phyloP scores from a whole-genome alignment of 23 tunicate genomes.

The Diplosoma virens region DNA sequence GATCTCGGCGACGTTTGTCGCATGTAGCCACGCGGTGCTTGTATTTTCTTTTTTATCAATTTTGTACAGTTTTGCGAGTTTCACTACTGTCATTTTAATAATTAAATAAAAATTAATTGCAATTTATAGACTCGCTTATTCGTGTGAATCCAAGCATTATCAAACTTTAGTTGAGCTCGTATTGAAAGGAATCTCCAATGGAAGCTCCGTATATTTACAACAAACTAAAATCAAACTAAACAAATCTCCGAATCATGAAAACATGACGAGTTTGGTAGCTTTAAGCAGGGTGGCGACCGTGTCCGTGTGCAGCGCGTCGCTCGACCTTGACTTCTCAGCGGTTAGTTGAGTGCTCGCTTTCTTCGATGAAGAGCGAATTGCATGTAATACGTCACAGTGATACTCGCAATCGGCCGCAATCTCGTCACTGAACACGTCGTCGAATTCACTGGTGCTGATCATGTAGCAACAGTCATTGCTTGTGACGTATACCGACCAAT shows the following conservation, averaged over 20 bases:
- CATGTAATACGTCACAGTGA: conserved; percentile 75
- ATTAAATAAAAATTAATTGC: too few relatives aligned
- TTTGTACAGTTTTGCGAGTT: too few relatives aligned
- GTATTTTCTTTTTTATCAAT: too few relatives aligned
- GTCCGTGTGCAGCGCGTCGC: conserved; percentile 46
- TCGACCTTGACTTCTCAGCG: not conserved
- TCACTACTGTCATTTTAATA: too few relatives aligned
- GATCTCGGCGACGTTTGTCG: too few relatives aligned
- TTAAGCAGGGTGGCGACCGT: conserved; percentile 57
- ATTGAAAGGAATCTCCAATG: too few relatives aligned
- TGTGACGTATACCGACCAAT: conserved; percentile 35
- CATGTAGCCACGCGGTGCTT: too few relatives aligned
- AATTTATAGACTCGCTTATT: too few relatives aligned
- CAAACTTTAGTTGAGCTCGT: too few relatives aligned
- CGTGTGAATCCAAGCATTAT: too few relatives aligned
- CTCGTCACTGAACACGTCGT: conserved; percentile 43
- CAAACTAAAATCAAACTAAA: too few relatives aligned
- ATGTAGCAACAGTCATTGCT: conserved; percentile 51
- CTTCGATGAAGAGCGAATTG: conserved; percentile 45
- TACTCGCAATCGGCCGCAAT: conserved; percentile 41
- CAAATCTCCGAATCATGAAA: conserved; percentile 25
- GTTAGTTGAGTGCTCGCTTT: conserved; percentile 8
- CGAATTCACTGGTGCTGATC: conserved; percentile 57
- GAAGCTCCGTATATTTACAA: too few relatives aligned
- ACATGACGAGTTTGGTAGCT: conserved; percentile 51